Conservation (phyloP, 37 sponge, comb jelly and placozoan species). For the Mnemiopsis leidyi region DNA sequence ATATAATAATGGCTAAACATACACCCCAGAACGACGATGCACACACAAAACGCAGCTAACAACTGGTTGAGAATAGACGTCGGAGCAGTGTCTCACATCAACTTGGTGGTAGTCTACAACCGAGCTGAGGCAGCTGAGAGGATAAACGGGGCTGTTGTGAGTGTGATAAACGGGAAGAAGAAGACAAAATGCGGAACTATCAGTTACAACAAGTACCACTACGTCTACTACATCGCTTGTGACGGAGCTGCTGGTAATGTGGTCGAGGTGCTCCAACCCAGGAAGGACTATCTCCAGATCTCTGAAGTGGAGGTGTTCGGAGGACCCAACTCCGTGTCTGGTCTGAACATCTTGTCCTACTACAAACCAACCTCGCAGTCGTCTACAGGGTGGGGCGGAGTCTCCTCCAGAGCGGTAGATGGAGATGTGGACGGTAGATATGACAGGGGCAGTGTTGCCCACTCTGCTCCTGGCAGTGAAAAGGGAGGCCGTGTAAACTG, state of each 20-base stretch:
- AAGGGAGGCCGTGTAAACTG: neutral
- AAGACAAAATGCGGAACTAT: neutral
- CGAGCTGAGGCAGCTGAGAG: neutral
- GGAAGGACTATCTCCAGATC: neutral
- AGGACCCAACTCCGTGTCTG: neutral
- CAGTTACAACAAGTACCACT: neutral
- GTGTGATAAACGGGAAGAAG: conserved; percentile 1
- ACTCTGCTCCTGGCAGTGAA: neutral
- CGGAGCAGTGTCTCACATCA: neutral
- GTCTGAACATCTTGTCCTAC: neutral
- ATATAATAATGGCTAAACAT: no score
- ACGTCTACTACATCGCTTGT: neutral
- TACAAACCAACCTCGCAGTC: conserved; percentile 37
- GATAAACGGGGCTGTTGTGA: neutral
- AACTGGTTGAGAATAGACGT: conserved; percentile 16
- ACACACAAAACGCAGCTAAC: neutral
- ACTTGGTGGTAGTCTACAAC: conserved; percentile 22
- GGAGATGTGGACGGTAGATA: neutral
- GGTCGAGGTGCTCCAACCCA: neutral
- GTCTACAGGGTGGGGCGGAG: conserved; percentile 26
- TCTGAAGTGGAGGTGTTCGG: neutral
- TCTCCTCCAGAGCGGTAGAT: conserved; percentile 13
- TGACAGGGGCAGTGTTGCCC: neutral
- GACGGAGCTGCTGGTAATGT: neutral
- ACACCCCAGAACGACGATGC: neutral